Conservation (phyloP, 2,888 invertebrate species). For the Melanargia galathea region DNA sequence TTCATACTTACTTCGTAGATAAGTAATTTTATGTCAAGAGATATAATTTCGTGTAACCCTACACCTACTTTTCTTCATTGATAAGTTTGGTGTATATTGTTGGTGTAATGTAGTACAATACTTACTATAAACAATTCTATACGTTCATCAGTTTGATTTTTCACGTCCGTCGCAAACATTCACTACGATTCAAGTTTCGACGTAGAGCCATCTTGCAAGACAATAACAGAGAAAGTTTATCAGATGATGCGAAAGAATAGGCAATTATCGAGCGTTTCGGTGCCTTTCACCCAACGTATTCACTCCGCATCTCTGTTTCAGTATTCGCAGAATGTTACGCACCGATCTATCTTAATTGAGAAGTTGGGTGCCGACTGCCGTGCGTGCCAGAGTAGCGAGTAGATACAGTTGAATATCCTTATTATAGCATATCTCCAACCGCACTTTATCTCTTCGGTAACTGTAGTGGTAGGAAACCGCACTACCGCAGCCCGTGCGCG, state of each 20-base stretch:
- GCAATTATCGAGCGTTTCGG: conserved; percentile 37
- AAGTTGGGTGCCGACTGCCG: not conserved
- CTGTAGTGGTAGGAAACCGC: conserved; percentile 47
- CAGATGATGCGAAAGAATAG: conserved; percentile 35
- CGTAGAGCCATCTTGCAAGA: conserved; percentile 28
- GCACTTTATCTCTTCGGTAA: conserved; percentile 53
- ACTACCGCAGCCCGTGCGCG: conserved; percentile 56
- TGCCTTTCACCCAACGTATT: conserved; percentile 36
- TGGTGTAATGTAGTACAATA: not conserved
- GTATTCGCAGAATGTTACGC: conserved; percentile 25
- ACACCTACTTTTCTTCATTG: not conserved
- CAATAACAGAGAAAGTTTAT: conserved; percentile 37
- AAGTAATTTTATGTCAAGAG: too few relatives aligned
- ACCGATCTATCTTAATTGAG: conserved; percentile 22
- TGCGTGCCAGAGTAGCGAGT: not conserved
- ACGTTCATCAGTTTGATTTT: not conserved
- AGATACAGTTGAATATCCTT: conserved; percentile 39
- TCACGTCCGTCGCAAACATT: conserved; percentile 5
- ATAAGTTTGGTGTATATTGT: not conserved
- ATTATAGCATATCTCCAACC: conserved; percentile 45
- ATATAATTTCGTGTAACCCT: too few relatives aligned
- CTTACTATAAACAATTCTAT: not conserved
- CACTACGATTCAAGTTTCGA: conserved; percentile 25
- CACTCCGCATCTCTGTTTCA: conserved; percentile 24
- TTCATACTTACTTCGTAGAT: too few relatives aligned